Conservation (phyloP, 2,888 invertebrate genomes). For the Allygus modestus region DNA sequence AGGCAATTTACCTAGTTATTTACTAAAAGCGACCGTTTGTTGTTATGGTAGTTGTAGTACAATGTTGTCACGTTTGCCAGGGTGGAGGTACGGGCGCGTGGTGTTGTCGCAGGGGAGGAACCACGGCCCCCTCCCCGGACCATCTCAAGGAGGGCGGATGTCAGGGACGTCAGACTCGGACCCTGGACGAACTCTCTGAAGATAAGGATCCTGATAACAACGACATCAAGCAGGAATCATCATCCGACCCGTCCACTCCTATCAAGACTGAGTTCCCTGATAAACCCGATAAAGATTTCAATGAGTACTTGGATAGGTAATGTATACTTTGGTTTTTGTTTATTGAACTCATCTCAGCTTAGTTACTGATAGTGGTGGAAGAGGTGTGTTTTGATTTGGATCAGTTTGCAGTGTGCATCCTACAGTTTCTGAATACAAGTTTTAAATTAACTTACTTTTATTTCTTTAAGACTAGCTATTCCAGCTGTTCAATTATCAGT, state of each 20-base stretch:
- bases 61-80: conserved; percentile 70
- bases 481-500: no score
- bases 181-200: conserved; percentile 72
- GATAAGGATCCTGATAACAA: conserved; percentile 77
- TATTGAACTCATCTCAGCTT: no score
- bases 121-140: conserved; percentile 84
- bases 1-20: no score
- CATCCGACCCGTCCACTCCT: conserved; percentile 65
- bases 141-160: conserved; percentile 86
- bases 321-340: neutral
- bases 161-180: conserved; percentile 73
- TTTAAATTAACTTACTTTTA: no score
- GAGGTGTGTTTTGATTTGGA: neutral
- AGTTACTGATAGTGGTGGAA: no score
- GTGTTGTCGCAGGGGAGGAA: conserved; percentile 85
- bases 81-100: conserved; percentile 82
- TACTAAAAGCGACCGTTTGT: no score
- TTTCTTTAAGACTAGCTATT: no score
- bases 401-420: no score
- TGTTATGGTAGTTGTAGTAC: no score
- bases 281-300: conserved; percentile 76
- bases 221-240: conserved; percentile 71
- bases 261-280: conserved; percentile 61
- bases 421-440: no score
- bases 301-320: conserved; percentile 78